Percentiles rank a stretch among this genome's conserved stretches.
Evolutionary conservation across 1,140 invertebrate species (phyloP).

Genomic region (Plectrocnemia conspersa): DNA sequence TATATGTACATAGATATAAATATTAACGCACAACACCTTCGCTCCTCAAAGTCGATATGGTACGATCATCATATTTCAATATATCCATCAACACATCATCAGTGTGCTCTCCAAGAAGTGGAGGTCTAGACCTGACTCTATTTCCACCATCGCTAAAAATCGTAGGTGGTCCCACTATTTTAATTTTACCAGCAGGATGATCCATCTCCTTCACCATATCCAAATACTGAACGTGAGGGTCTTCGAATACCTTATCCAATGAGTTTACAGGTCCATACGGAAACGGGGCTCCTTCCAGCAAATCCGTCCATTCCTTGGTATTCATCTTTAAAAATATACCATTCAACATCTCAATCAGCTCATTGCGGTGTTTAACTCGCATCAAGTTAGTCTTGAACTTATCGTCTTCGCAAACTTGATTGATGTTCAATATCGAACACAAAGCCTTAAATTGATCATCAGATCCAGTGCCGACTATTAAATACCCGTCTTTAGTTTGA

Average conservation of each 20-base stretch:
- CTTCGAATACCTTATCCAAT: conserved; percentile 79
- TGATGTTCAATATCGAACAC: conserved; percentile 59
- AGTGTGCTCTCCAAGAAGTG: conserved; percentile 84
- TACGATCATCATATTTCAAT: conserved; percentile 60
- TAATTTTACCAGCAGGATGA: conserved; percentile 70
- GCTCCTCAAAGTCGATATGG: conserved; percentile 55
- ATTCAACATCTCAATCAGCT: conserved; percentile 61
- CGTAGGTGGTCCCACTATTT: conserved; percentile 83
- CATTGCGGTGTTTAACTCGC: conserved; percentile 72
- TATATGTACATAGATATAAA: no score
- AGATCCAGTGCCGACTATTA: conserved; percentile 80
- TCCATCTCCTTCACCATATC: conserved; percentile 70
- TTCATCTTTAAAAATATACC: conserved; percentile 61
- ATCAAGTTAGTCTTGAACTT: conserved; percentile 68
- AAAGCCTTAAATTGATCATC: conserved; percentile 72
- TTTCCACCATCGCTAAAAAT: conserved; percentile 71
- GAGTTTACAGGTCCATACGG: conserved; percentile 88
- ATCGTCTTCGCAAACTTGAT: conserved; percentile 57
- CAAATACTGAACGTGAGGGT: conserved; percentile 77
- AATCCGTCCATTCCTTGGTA: conserved; percentile 69
- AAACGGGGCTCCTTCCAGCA: conserved; percentile 71
- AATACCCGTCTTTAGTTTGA: conserved; percentile 72
- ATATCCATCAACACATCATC: conserved; percentile 65
- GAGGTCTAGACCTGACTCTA: conserved; percentile 68
- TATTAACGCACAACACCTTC: neutral